A percentile compares a stretch with the other conserved stretches of the same genome.
These are phyloP conservation scores for Benthosema pterotum DNA, from an alignment of 2,797 vertebrate species.

Conservation along the genomic window DNA sequence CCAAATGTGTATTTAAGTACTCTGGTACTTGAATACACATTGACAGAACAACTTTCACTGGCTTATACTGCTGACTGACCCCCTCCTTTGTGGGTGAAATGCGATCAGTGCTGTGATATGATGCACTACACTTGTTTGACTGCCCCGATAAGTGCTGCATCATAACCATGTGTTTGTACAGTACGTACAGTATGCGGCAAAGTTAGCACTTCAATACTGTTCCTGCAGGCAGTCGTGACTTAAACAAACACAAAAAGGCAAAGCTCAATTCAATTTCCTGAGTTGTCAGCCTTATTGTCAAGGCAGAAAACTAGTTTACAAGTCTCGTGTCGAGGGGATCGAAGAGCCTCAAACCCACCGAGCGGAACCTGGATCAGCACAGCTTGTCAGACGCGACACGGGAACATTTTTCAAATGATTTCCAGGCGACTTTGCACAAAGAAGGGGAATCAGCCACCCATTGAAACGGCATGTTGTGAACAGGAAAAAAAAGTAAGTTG, in stretches of 20 bases:
- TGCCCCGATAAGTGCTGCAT: slow-evolving; percentile 34
- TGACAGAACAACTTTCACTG: too few species aligned
- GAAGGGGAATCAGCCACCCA: slow-evolving; percentile 37
- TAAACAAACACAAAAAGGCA: slow-evolving; percentile 35
- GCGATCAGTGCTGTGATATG: slow-evolving; percentile 17
- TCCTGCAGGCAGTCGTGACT: slow-evolving; percentile 23
- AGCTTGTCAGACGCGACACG: slow-evolving; percentile 59
- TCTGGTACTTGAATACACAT: too few species aligned
- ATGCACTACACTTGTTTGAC: slow-evolving; percentile 33
- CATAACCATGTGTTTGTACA: slow-evolving; percentile 12
- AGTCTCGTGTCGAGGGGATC: slow-evolving; percentile 31
- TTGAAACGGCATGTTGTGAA: slow-evolving; percentile 31
- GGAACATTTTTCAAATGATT: slow-evolving; percentile 61
- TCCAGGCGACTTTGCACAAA: slow-evolving; percentile 43
- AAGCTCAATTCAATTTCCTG: slow-evolving; percentile 34
- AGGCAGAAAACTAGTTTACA: slow-evolving; percentile 36
- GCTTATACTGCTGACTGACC: too few species aligned
- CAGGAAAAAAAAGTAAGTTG: slow-evolving; percentile 22
- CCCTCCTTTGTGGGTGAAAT: slow-evolving; percentile 33
- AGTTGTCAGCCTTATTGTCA: slow-evolving; percentile 34
- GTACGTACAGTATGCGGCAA: too few species aligned
- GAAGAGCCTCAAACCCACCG: slow-evolving; percentile 38
- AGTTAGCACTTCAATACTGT: slow-evolving; percentile 8
- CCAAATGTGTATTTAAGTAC: too few species aligned
- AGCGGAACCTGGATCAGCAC: slow-evolving; percentile 53